Percentiles rank a stretch among this genome's conserved stretches.
These are phyloP conservation scores for Neotragus moschatus DNA, from an alignment of 2,113 vertebrate species.

Conservation along the genomic window DNA sequence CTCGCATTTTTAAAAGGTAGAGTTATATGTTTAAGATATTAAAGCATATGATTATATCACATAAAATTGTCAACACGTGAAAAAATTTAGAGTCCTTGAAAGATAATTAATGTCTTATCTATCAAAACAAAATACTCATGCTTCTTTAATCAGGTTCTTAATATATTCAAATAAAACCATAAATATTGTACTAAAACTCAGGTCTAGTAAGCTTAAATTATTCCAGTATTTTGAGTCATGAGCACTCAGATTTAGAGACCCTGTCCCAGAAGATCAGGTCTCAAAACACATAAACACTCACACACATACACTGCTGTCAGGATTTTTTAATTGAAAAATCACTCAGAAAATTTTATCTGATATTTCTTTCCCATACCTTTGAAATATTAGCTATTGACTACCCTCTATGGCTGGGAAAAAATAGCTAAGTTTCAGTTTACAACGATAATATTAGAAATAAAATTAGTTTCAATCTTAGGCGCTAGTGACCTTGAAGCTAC, in stretches of 20 bases:
- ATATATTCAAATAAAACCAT: background rate
- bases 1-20: background rate
- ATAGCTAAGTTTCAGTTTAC: background rate
- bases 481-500: background rate
- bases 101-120: background rate
- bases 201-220: background rate
- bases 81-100: background rate
- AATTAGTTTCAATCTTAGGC: background rate
- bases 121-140: slow-evolving; percentile 25
- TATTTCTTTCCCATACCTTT: fast-evolving
- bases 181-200: background rate
- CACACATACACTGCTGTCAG: background rate
- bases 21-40: background rate
- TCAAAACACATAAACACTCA: background rate
- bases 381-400: background rate
- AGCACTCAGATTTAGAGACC: background rate
- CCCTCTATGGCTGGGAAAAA: background rate
- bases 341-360: background rate
- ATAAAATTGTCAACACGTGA: slow-evolving; percentile 1
- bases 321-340: background rate
- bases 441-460: background rate
- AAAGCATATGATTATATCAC: background rate
- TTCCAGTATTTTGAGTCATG: background rate
- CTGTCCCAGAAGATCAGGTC: background rate
- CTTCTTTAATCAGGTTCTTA: background rate